Evolutionary conservation across 2,113 vertebrate genomes (phyloP).

Genomic region (Tautogolabrus adspersus): DNA sequence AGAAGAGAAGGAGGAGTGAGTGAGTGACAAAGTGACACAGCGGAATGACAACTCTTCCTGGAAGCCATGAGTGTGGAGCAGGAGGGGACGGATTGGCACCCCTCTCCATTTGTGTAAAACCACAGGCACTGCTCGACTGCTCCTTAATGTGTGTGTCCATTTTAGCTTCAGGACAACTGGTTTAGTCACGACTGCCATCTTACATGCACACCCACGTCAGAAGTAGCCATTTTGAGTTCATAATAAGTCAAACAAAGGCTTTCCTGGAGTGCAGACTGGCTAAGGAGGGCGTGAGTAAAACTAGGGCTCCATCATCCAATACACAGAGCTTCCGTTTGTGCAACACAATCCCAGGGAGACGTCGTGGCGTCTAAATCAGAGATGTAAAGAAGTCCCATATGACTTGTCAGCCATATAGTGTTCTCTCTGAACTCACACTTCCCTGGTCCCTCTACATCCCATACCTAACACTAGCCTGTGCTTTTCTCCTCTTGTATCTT

Average conservation of each 20-base stretch:
- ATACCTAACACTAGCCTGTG: too few relatives aligned
- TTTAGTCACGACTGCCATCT: conserved; percentile 16
- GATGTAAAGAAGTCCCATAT: conserved; percentile 54
- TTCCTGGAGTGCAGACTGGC: conserved; percentile 31
- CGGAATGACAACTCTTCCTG: conserved; percentile 74
- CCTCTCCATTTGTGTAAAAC: conserved; percentile 25
- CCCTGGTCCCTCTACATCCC: conserved; percentile 20
- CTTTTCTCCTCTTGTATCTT: too few relatives aligned
- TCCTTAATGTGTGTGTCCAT: conserved; percentile 15
- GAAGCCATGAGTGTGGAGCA: conserved; percentile 62
- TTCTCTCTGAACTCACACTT: conserved; percentile 41
- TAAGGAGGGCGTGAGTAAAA: conserved; percentile 36
- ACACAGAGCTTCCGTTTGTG: conserved; percentile 30
- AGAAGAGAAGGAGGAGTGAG: conserved; percentile 41
- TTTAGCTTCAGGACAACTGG: conserved; percentile 5
- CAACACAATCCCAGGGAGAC: conserved; percentile 46
- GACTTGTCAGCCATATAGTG: conserved; percentile 54
- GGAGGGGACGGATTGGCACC: conserved; percentile 43
- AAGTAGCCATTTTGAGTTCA: conserved; percentile 21
- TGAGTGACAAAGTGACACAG: conserved; percentile 72
- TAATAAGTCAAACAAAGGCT: conserved; percentile 30
- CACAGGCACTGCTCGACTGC: conserved; percentile 18
- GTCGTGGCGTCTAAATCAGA: conserved; percentile 63
- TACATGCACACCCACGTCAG: conserved; percentile 10
- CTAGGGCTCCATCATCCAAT: conserved; percentile 21